Percentiles rank a stretch among this genome's conserved stretches.
These are phyloP conservation scores for Drosophila bocki DNA, from an alignment of 1,140 invertebrate species.

Conservation along the genomic window DNA sequence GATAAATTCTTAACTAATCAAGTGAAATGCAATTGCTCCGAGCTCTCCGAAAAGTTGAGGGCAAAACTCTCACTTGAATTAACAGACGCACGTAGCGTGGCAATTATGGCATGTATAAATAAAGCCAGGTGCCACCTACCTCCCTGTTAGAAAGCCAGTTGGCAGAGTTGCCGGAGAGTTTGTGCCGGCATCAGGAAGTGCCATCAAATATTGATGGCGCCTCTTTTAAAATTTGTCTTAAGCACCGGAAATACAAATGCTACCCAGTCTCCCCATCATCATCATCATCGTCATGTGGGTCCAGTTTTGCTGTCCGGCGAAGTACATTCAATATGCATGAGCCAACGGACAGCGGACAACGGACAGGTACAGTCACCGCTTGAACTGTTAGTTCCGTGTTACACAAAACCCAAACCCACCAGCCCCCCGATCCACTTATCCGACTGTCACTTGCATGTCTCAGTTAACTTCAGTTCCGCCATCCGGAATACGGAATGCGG, in stretches of 20 bases:
- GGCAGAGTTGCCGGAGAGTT: conserved; percentile 37
- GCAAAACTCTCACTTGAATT: conserved; percentile 59
- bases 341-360: conserved; percentile 9
- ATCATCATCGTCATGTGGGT: conserved; percentile 9
- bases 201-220: conserved; percentile 73
- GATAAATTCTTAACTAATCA: conserved; percentile 17
- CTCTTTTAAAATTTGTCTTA: conserved; percentile 82
- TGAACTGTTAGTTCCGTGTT: conserved; percentile 42
- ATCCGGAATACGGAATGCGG: conserved; percentile 34
- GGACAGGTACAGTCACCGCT: conserved; percentile 62
- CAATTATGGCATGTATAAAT: conserved; percentile 42
- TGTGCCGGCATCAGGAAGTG: conserved; percentile 65
- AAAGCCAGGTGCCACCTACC: background rate
- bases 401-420: conserved; percentile 5
- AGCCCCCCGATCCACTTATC: conserved; percentile 31
- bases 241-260: conserved; percentile 80
- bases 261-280: background rate
- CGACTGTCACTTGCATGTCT: conserved; percentile 72
- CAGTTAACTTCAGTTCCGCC: conserved; percentile 33
- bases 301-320: conserved; percentile 47
- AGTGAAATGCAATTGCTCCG: conserved; percentile 18
- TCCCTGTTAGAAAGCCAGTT: conserved; percentile 32
- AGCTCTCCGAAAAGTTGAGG: conserved; percentile 20
- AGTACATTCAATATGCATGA: conserved; percentile 69
- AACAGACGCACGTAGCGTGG: conserved; percentile 26